Base-by-base conservation (phyloP, 2,888 invertebrate genomes). In the Agriopis aurantiaria region DNA sequence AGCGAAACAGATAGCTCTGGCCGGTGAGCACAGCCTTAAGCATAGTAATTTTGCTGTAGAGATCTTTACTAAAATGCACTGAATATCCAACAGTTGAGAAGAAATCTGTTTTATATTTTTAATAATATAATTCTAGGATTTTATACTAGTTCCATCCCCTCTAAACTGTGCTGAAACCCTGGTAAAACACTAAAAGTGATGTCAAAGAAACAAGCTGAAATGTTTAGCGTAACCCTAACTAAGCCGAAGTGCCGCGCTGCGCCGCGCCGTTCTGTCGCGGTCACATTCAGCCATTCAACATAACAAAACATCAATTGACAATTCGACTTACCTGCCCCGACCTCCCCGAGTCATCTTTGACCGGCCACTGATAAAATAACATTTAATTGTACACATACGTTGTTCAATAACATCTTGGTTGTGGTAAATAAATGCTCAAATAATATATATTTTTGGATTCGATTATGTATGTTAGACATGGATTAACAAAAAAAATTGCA, bases 201-300 rank as follows among this genome's bases (percentile, higher is more conserved):
- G 48, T 48, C 7, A 12, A n/a, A 6, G 6, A 48, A n/a, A 7
- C 33, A 51, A 17, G 14, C 8, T 51, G 4, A 3, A 7, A 9
- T 9, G 11, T 40, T 17, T 8, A 14, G 12, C 17, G 52, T 33
- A 61, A 43, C 61, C 61, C 61, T 61, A 61, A 8, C 12, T 23
- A 8, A 23, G 3, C 40, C 14, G 23, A 53, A 45, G 68, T 57
- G 67, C 45, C 23, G 46, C 46, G 51, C 52, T 23, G 51, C 52
- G 68, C 63, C 69, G 41, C n/a, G 45, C 11, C 45, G 57, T 23
- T 43, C 56, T 10, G 67, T 66, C 73, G 78, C 86, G 87, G 89
- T 89, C 90, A 90, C 88, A 88, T 88, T 89, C 86, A 87, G 78
- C 83, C 88, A 88, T 88, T 89, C 87, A 87, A 79, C 83, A 82